These are phyloP conservation scores for Cryptocheilus praepositus DNA, from an alignment of 2,888 invertebrate species.

Conservation along the genomic window DNA sequence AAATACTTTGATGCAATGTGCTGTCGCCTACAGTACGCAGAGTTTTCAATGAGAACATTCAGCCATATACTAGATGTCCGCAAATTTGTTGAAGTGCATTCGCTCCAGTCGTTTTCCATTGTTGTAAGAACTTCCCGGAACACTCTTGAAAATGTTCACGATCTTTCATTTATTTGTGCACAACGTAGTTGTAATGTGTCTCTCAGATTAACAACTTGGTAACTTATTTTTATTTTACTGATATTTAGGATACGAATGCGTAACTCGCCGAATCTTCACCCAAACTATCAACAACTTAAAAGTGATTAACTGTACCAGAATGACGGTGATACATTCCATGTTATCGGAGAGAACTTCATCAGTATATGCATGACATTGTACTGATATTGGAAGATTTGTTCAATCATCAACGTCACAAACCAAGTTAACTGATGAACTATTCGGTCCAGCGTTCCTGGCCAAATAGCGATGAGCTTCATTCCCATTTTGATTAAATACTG, in stretches of 20 bases:
- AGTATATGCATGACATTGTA: slow-evolving; percentile 24
- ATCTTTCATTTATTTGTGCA: no score
- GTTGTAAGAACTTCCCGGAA: background rate
- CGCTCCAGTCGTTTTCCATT: background rate
- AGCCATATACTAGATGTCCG: no score
- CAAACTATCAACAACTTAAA: slow-evolving; percentile 36
- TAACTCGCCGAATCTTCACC: slow-evolving; percentile 29
- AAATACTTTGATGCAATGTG: no score
- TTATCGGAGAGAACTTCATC: slow-evolving; percentile 24
- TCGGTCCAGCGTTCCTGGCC: slow-evolving; percentile 30
- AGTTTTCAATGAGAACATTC: no score
- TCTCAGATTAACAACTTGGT: no score
- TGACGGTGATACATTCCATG: slow-evolving; percentile 32
- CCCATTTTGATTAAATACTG: no score
- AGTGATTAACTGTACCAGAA: slow-evolving; percentile 35
- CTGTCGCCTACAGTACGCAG: no score
- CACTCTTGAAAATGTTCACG: no score
- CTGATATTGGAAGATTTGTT: slow-evolving; percentile 33
- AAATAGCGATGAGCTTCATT: slow-evolving; percentile 37
- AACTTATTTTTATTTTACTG: no score
- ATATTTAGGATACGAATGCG: no score
- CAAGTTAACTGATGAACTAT: slow-evolving; percentile 23
- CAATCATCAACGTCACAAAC: slow-evolving; percentile 11
- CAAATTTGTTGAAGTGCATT: background rate
- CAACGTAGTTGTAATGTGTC: no score